Percentiles rank a stretch among this genome's conserved stretches.
Evolutionary conservation across 2,888 invertebrate genomes (phyloP).

Genomic region (Hirtodrosophila alboralis): DNA sequence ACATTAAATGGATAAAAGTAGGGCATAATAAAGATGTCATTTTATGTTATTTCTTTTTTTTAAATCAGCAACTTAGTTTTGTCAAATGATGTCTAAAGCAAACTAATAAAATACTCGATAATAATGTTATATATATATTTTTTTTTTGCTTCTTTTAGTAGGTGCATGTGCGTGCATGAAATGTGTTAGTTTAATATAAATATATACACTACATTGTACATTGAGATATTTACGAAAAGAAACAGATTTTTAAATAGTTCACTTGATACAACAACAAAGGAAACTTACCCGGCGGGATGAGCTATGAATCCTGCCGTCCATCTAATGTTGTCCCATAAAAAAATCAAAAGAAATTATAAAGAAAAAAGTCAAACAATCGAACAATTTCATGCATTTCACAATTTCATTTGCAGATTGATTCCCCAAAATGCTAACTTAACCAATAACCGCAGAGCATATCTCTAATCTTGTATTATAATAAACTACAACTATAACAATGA

Average conservation of each 20-base stretch:
- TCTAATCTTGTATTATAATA: too few relatives aligned
- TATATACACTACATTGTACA: constrained; percentile 12
- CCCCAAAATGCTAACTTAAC: not conserved
- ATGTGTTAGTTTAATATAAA: constrained; percentile 30
- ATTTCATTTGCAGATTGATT: constrained; percentile 19
- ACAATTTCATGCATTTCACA: constrained; percentile 83
- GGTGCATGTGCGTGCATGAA: constrained; percentile 50
- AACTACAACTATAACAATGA: too few relatives aligned
- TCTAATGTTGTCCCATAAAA: constrained; percentile 85
- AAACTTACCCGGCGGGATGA: constrained; percentile 85
- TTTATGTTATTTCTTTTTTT: not conserved
- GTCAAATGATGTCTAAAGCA: constrained; percentile 20
- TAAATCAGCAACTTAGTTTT: constrained; percentile 26
- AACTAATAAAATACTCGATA: constrained; percentile 23
- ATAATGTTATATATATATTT: constrained; percentile 3
- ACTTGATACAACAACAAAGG: constrained; percentile 65
- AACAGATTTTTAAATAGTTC: constrained; percentile 17
- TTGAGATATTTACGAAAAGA: constrained; percentile 37
- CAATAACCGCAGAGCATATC: constrained; percentile 10
- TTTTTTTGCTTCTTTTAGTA: constrained; percentile 6
- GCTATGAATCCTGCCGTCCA: constrained; percentile 85
- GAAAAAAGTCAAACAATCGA: constrained; percentile 83
- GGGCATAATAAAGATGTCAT: not conserved
- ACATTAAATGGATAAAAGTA: too few relatives aligned
- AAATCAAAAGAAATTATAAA: constrained; percentile 84